A percentile compares a stretch with the other conserved stretches of the same genome.
Evolutionary conservation across 2,888 invertebrate genomes (phyloP).

Genomic region (Crematogaster levior): DNA sequence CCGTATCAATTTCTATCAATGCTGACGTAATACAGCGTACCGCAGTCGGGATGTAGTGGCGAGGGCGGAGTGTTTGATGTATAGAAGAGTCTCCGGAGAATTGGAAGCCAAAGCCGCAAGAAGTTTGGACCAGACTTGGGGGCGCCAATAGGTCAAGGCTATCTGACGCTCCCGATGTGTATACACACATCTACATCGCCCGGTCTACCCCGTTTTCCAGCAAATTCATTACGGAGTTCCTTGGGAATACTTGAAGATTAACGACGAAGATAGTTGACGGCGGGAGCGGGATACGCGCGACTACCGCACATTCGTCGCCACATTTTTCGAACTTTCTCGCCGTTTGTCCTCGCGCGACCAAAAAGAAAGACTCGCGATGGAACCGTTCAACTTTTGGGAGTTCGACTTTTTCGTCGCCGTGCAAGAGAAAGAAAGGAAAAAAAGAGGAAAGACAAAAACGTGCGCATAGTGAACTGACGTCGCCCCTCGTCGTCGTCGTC

Average conservation of each 20-base stretch:
- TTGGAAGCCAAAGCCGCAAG: slow-evolving; percentile 69
- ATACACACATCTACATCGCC: slow-evolving; percentile 16
- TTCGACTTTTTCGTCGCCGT: too few species aligned
- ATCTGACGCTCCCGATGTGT: slow-evolving; percentile 51
- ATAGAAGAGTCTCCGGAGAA: slow-evolving; percentile 56
- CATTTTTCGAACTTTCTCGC: slow-evolving; percentile 37
- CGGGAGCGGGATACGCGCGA: slow-evolving; percentile 5
- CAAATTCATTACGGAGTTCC: slow-evolving; percentile 54
- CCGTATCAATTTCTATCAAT: slow-evolving; percentile 53
- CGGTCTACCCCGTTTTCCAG: slow-evolving; percentile 46
- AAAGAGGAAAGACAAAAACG: background rate
- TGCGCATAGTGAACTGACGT: slow-evolving; percentile 19
- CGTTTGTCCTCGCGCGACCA: slow-evolving; percentile 26
- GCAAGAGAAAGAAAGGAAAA: background rate
- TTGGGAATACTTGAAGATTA: slow-evolving; percentile 55
- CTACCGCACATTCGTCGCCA: slow-evolving; percentile 43
- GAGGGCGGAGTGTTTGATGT: slow-evolving; percentile 48
- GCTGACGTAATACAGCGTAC: slow-evolving; percentile 40
- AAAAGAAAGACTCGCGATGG: slow-evolving; percentile 6
- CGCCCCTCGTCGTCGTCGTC: slow-evolving; percentile 3
- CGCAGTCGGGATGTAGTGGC: slow-evolving; percentile 13
- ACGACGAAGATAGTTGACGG: slow-evolving; percentile 43
- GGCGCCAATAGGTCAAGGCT: slow-evolving; percentile 73
- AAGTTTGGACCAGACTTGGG: slow-evolving; percentile 66
- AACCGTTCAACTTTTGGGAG: slow-evolving; percentile 32